A percentile compares a stretch with the other conserved stretches of the same genome.
Conservation (phyloP, 2,113 vertebrate species). For the Limanda limanda region DNA sequence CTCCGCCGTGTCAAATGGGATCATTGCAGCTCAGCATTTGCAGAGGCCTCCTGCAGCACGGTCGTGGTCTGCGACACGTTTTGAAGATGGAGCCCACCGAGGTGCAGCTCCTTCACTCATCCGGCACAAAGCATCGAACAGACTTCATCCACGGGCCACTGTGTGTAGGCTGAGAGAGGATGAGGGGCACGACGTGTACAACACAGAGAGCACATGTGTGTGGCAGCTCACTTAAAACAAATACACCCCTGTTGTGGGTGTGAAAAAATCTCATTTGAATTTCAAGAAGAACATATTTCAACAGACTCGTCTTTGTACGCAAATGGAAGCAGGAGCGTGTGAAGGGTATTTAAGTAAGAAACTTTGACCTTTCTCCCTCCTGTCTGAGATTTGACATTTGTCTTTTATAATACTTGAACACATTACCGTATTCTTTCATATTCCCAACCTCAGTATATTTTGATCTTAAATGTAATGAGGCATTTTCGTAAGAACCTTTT, state of each 20-base stretch:
- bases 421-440: too few relatives aligned
- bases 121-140: slow-evolving; percentile 31
- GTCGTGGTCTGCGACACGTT: slow-evolving; percentile 59
- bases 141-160: background rate
- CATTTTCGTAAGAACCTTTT: too few relatives aligned
- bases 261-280: background rate
- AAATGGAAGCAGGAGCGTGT: background rate
- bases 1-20: slow-evolving; percentile 53
- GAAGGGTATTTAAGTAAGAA: background rate
- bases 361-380: background rate
- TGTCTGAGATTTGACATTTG: background rate
- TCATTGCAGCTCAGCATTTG: slow-evolving; percentile 67
- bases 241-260: background rate
- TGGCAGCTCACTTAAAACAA: background rate
- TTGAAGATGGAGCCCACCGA: slow-evolving; percentile 66
- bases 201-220: too few relatives aligned
- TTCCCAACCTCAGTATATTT: too few relatives aligned
- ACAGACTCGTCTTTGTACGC: background rate
- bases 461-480: too few relatives aligned
- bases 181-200: too few relatives aligned
- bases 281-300: background rate
- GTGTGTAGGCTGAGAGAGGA: background rate
- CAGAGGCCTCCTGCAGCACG: slow-evolving; percentile 66
- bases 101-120: slow-evolving; percentile 17
- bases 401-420: too few relatives aligned